Conservation (phyloP, 37 sponge, comb jelly and placozoan species). For the Cliona cf. orientalis region DNA sequence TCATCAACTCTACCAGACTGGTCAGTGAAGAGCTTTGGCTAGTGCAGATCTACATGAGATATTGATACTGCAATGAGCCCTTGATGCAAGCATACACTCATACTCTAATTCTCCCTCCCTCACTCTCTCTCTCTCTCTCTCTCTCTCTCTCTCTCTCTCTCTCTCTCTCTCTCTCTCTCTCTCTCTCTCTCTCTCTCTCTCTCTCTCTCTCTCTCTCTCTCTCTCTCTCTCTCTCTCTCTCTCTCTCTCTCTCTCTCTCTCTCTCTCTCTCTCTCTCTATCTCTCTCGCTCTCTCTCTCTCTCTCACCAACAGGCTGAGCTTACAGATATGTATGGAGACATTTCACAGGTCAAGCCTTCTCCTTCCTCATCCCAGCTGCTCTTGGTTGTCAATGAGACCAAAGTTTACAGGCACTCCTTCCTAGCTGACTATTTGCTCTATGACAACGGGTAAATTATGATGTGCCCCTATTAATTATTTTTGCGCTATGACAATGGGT, state of each 20-base stretch:
- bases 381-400: constrained; percentile 11
- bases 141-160: constrained; percentile 22
- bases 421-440: constrained; percentile 59
- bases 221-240: constrained; percentile 3
- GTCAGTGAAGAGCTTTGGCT: too few species aligned
- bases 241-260: not conserved
- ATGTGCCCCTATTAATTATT: too few species aligned
- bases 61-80: not conserved
- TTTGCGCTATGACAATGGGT: too few species aligned
- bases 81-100: not conserved
- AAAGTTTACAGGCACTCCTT: constrained; percentile 70
- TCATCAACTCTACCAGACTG: not conserved
- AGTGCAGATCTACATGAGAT: too few species aligned
- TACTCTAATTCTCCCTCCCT: constrained; percentile 16
- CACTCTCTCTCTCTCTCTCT: constrained; percentile 26
- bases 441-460: not conserved
- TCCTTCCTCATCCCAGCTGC: not conserved
- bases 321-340: not conserved
- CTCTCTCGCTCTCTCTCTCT: too few species aligned
- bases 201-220: constrained; percentile 11
- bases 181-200: constrained; percentile 10
- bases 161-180: too few species aligned
- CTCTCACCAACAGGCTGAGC: not conserved
- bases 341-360: constrained; percentile 16
- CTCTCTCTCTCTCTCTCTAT: too few species aligned